phyloP scores from a whole-genome alignment of 2,113 vertebrate genomes.

The Circaetus cinerascens region DNA sequence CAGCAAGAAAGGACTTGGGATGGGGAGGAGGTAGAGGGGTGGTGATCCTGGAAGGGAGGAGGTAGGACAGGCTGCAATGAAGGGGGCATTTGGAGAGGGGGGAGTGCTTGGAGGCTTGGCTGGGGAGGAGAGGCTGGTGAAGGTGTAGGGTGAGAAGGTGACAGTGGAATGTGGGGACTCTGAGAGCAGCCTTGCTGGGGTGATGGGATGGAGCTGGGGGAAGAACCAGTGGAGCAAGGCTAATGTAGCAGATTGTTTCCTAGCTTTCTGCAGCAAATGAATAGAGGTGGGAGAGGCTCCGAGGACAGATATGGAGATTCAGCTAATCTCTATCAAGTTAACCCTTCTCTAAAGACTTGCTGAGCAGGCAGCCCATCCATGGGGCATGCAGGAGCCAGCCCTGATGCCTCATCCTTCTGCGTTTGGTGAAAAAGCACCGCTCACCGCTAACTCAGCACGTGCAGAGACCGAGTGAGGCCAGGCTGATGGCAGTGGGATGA shows the following conservation, averaged over 20 bases:
- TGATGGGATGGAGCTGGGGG: background rate
- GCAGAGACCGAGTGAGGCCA: background rate
- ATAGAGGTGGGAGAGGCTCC: background rate
- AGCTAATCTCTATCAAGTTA: background rate
- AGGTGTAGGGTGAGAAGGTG: background rate
- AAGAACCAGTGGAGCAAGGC: background rate
- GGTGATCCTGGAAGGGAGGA: background rate
- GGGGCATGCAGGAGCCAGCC: background rate
- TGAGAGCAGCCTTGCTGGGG: background rate
- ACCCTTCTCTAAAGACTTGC: background rate
- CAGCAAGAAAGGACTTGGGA: background rate
- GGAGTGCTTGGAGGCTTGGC: background rate
- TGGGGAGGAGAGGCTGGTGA: background rate
- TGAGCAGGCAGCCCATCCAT: background rate
- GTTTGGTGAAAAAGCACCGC: rapidly evolving
- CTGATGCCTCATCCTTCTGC: background rate
- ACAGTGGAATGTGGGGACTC: background rate
- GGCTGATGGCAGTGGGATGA: background rate
- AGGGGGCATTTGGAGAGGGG: background rate
- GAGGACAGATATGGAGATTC: background rate
- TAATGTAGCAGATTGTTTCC: background rate
- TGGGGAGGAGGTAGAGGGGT: background rate
- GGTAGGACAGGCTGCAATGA: background rate
- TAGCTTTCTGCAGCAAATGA: background rate
- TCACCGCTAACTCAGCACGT: rapidly evolving